A percentile compares a stretch with the other conserved stretches of the same genome.
phyloP scores from a whole-genome alignment of 1,140 invertebrate species.

The Penaeus chinensis region DNA sequence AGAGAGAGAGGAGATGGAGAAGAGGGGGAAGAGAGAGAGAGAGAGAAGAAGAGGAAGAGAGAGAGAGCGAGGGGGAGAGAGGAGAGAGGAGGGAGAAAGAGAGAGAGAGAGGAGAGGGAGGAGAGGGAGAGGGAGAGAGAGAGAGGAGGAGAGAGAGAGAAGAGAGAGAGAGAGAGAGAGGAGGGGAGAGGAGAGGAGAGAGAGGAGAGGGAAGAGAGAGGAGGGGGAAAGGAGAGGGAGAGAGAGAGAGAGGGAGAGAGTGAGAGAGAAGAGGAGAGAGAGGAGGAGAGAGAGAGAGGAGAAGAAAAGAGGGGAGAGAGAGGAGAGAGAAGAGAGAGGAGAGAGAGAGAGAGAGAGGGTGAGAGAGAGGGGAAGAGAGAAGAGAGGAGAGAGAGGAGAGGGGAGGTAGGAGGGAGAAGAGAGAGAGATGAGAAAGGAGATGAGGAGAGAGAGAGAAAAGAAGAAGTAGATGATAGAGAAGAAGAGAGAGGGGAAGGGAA shows the following conservation, averaged over 20 bases:
- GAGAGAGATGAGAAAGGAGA: too few species aligned
- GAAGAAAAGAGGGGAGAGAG: too few species aligned
- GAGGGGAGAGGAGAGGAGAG: not conserved
- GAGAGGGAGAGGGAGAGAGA: not conserved
- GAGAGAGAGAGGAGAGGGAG: not conserved
- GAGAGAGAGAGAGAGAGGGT: too few species aligned
- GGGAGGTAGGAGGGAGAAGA: too few species aligned
- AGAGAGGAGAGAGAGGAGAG: too few species aligned
- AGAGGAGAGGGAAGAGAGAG: not conserved
- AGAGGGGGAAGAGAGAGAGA: not conserved
- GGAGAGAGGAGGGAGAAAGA: not conserved
- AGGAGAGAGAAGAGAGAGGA: too few species aligned
- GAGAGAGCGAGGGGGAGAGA: not conserved
- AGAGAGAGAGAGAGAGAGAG: constrained; percentile 17
- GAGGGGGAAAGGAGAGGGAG: too few species aligned
- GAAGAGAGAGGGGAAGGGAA: too few species aligned
- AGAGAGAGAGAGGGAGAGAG: not conserved
- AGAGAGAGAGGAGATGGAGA: not conserved
- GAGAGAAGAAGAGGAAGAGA: not conserved
- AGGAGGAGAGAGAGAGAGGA: too few species aligned
- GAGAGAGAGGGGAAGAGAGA: too few species aligned
- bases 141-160: not conserved
- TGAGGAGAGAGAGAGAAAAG: too few species aligned
- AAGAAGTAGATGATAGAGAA: too few species aligned
- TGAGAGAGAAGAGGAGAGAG: not conserved